These are phyloP conservation scores for Astropecten irregularis DNA, from an alignment of 53 echinoderm and acorn worm species.

Conservation along the genomic window DNA sequence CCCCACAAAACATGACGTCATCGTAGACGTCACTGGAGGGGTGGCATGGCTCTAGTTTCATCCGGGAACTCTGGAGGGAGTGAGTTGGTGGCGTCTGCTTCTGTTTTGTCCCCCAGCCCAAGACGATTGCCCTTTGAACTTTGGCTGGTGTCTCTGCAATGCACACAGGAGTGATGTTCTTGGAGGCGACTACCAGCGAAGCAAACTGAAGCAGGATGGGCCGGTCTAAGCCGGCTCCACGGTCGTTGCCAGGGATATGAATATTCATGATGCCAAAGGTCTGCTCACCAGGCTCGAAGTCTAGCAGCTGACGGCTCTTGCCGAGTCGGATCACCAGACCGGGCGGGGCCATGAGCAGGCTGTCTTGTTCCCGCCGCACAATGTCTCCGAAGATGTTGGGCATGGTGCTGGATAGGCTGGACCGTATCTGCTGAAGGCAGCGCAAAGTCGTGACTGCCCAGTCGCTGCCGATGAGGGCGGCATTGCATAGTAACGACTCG, in stretches of 20 bases:
- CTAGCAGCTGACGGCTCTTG: conserved; percentile 17
- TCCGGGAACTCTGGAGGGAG: conserved; percentile 20
- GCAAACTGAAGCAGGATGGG: conserved; percentile 35
- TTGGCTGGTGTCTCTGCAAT: conserved; percentile 13
- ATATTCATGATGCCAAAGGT: conserved; percentile 27
- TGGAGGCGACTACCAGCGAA: neutral
- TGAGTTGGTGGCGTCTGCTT: neutral
- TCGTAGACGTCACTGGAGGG: conserved; percentile 1
- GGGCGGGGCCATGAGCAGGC: conserved; percentile 30
- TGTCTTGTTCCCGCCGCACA: conserved; percentile 38
- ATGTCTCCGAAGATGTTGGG: conserved; percentile 33
- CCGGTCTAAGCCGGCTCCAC: conserved; percentile 23
- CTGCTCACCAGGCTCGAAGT: conserved; percentile 44
- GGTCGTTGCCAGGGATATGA: conserved; percentile 21
- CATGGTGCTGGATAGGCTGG: conserved; percentile 7
- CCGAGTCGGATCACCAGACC: conserved; percentile 49
- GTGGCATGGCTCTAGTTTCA: conserved; percentile 9
- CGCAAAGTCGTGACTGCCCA: conserved; percentile 56
- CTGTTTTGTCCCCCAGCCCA: conserved; percentile 23
- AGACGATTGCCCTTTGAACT: neutral
- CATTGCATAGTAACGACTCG: conserved; percentile 53
- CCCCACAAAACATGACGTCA: conserved; percentile 20
- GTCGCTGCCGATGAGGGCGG: conserved; percentile 64
- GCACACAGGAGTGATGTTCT: conserved; percentile 26
- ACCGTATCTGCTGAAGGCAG: conserved; percentile 33